Evolutionary conservation across 2,113 vertebrate genomes (phyloP).

Genomic region (Monarcha castaneiventris): DNA sequence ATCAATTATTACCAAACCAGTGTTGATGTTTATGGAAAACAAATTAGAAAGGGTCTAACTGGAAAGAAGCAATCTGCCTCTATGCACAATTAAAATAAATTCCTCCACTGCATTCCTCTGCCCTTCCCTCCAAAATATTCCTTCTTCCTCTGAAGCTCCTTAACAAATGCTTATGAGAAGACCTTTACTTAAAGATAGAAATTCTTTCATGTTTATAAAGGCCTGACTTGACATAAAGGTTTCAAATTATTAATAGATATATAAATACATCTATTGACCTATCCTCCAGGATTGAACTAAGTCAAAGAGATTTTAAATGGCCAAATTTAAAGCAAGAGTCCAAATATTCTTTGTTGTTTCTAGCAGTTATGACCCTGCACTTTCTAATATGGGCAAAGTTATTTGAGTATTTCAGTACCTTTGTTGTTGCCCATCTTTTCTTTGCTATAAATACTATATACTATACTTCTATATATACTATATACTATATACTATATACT

Average conservation of each 20-base stretch:
- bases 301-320: neutral
- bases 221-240: neutral
- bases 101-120: neutral
- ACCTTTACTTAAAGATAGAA: neutral
- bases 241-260: neutral
- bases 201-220: neutral
- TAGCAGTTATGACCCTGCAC: neutral
- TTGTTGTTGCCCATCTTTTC: neutral
- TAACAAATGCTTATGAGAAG: neutral
- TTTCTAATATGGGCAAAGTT: neutral
- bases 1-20: neutral
- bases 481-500: too few relatives aligned
- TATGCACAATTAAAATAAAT: neutral
- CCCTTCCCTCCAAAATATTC: neutral
- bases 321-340: neutral
- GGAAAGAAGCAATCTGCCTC: neutral
- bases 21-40: neutral
- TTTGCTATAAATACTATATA: neutral
- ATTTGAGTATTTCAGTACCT: neutral
- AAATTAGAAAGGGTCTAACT: constrained; percentile 10
- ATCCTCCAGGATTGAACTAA: neutral
- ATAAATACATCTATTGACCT: neutral
- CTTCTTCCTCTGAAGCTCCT: neutral
- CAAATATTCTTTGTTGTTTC: neutral
- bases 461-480: too few relatives aligned